Conservation (phyloP, 2,113 vertebrate species). For the Sclerurus mexicanus region DNA sequence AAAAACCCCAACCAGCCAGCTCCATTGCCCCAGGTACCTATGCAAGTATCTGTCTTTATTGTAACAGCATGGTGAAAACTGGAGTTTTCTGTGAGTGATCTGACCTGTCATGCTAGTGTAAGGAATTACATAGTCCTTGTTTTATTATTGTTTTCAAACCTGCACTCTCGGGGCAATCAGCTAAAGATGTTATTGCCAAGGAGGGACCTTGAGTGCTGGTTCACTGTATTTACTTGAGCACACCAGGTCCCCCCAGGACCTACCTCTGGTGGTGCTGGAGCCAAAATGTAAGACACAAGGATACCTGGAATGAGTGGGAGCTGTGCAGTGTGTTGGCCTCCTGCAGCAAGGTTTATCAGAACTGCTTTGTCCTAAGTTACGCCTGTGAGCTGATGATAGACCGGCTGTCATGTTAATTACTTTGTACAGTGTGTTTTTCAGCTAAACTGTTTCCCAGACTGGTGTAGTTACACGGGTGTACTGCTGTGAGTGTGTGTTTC, state of each 20-base stretch:
- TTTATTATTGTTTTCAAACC: neutral
- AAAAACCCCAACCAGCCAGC: accelerated
- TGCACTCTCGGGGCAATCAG: accelerated
- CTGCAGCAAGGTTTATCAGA: neutral
- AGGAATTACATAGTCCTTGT: neutral
- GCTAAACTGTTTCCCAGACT: neutral
- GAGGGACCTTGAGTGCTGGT: neutral
- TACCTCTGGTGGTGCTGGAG: neutral
- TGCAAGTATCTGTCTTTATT: neutral
- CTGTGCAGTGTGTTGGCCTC: neutral
- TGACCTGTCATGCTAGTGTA: neutral
- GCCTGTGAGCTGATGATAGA: neutral
- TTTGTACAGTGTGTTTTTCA: neutral
- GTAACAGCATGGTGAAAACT: neutral
- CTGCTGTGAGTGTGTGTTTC: neutral
- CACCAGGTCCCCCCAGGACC: neutral
- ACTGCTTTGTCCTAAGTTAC: neutral
- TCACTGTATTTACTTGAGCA: neutral
- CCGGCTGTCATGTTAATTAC: neutral
- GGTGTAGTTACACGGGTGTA: neutral
- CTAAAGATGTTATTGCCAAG: neutral
- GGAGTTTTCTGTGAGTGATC: neutral
- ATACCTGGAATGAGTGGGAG: neutral
- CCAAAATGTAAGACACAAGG: neutral
- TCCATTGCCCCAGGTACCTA: neutral